phyloP scores from a whole-genome alignment of 2,113 vertebrate species.

The Carassius carassius region DNA sequence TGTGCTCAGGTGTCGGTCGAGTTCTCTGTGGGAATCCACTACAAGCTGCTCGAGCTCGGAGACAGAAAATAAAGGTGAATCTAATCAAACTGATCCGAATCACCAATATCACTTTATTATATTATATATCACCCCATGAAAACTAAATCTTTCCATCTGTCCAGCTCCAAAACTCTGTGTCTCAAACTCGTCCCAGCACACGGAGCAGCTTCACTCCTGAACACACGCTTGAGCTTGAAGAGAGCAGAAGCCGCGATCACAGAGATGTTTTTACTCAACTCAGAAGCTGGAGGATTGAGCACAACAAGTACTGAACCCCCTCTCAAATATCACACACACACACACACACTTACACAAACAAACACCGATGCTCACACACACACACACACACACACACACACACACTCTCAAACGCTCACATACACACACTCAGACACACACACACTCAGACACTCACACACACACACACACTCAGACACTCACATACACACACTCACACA shows the following conservation, averaged over 20 bases:
- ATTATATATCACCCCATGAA: background rate
- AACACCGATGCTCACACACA: too few species aligned
- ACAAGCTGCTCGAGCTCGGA: conserved; percentile 79
- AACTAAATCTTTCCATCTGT: background rate
- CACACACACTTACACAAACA: too few species aligned
- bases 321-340: too few species aligned
- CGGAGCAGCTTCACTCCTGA: conserved; percentile 61
- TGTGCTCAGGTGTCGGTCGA: conserved; percentile 76
- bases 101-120: conserved; percentile 20
- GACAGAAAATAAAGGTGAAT: conserved; percentile 69
- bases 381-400: too few species aligned
- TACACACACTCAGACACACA: too few species aligned
- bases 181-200: conserved; percentile 53
- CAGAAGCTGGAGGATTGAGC: conserved; percentile 68
- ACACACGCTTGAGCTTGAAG: conserved; percentile 63
- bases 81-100: background rate
- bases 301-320: conserved; percentile 71
- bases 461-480: too few species aligned
- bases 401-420: too few species aligned
- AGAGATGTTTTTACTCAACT: conserved; percentile 72
- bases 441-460: too few species aligned
- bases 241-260: conserved; percentile 57
- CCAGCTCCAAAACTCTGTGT: background rate
- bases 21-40: conserved; percentile 89
- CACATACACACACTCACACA: background rate